A percentile compares a stretch with the other conserved stretches of the same genome.
Conservation (phyloP, 2,888 invertebrate species). For the Tetropium fuscum region DNA sequence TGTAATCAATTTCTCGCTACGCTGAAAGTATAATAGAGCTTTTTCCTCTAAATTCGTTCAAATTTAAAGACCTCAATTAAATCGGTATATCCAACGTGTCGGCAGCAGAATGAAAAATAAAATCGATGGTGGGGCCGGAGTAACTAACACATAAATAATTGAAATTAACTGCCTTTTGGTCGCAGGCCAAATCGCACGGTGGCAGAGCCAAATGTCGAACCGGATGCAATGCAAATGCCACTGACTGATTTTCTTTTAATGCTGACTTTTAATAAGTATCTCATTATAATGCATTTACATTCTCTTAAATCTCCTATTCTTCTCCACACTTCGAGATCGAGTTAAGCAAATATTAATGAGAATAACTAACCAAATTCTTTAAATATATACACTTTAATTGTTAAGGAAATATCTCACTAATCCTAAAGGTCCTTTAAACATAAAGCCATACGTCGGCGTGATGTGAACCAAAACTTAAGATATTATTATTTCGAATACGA, state of each 20-base stretch:
- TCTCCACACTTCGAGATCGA: too few relatives aligned
- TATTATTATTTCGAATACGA: too few relatives aligned
- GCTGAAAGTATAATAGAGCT: conserved; percentile 3
- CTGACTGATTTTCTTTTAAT: conserved; percentile 26
- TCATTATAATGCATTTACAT: conserved; percentile 16
- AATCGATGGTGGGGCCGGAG: conserved; percentile 28
- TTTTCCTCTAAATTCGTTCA: conserved; percentile 6
- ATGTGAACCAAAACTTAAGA: too few relatives aligned
- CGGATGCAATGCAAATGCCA: conserved; percentile 8
- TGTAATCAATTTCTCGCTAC: conserved; percentile 4
- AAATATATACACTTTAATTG: too few relatives aligned
- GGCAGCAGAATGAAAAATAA: conserved; percentile 20
- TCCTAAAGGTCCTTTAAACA: too few relatives aligned
- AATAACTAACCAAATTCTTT: too few relatives aligned
- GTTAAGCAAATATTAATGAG: too few relatives aligned
- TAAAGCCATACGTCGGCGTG: too few relatives aligned
- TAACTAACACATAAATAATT: conserved; percentile 50
- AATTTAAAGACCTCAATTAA: conserved; percentile 19
- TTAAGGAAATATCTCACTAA: too few relatives aligned
- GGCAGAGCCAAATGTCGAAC: conserved; percentile 24
- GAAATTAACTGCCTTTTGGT: conserved; percentile 49
- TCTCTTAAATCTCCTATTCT: too few relatives aligned
- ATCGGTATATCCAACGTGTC: conserved; percentile 19
- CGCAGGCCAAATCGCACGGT: conserved; percentile 27
- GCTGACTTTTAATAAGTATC: not conserved